Evolutionary conservation across 2,113 vertebrate species (phyloP), one percentile per base, ranked within the genome.

Genomic region (Phoxinus phoxinus): DNA sequence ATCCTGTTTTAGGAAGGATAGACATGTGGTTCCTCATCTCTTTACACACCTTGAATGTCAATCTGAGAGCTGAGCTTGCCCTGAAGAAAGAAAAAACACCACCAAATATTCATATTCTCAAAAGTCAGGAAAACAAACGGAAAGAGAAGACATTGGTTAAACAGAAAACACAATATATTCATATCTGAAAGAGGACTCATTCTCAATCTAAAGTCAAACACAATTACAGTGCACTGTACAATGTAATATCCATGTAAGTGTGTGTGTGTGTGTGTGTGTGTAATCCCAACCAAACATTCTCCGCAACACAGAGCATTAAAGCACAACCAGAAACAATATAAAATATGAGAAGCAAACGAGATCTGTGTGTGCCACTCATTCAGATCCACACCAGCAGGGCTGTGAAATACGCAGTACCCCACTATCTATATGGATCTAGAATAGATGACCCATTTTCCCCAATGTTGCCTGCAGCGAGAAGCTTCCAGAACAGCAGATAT

Each of bases 21-120:
- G 97, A 95, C 90, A 99, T 88, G 92, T 99, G 97, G 72, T 93
- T 96, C 83, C 89, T 94, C 87, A 99, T 88, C 89, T 96, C 95
- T 81, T 90, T 94, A 91, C 96, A 96, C 13, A 99, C 95, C 46
- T 96, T 94, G 53, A 99, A 97, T 86, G 91, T 96, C 87, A 99
- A 90, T 41, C 91, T 94, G 83, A 97, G 92, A 0, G 92, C 90
- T 2, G 88, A 92, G 85, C 88, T 97, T 0, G 96, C 95, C 88
- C 98, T 99, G 2, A 41, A 48, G 48, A 46, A 25, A 8, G 94
- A 85, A 91, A 4, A 87, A 21, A 89, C 75, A 77, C 51, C 19
- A 76, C 5, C n/a, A 84, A 82, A 88, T 86, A 84, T 84, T 59
- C 21, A 46, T 80, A 81, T 85, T 86, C 72, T 77, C 17, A 30